Conservation (phyloP, 2,113 vertebrate species). For the Leucosticte australis region DNA sequence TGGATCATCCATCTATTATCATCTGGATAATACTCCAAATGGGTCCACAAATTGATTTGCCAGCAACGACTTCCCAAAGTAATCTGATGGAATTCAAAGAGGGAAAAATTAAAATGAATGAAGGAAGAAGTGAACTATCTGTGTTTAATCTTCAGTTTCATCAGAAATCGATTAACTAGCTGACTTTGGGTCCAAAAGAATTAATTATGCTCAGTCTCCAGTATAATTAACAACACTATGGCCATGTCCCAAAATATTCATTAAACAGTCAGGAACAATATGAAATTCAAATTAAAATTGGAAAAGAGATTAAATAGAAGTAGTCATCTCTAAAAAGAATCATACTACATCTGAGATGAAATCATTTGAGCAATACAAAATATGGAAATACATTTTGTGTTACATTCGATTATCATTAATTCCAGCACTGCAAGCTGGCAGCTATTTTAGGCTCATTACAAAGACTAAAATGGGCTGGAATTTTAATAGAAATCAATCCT, state of each 20-base stretch:
- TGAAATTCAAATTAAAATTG: conserved; percentile 83
- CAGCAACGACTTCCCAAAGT: conserved; percentile 69
- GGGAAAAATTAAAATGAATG: conserved; percentile 76
- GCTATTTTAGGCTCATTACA: conserved; percentile 80
- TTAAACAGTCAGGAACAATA: conserved; percentile 83
- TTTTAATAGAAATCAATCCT: conserved; percentile 80
- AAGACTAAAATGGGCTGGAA: conserved; percentile 75
- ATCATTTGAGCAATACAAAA: conserved; percentile 83
- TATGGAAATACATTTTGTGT: conserved; percentile 84
- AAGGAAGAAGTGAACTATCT: conserved; percentile 79
- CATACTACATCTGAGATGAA: conserved; percentile 78
- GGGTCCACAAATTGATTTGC: conserved; percentile 69
- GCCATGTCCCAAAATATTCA: conserved; percentile 85
- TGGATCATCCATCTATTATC: conserved; percentile 61
- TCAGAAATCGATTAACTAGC: conserved; percentile 88
- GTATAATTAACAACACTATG: conserved; percentile 85
- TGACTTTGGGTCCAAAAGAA: conserved; percentile 84
- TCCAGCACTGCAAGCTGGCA: conserved; percentile 78
- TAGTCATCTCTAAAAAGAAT: conserved; percentile 78
- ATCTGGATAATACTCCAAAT: conserved; percentile 63
- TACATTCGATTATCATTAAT: conserved; percentile 85
- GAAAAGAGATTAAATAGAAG: conserved; percentile 80
- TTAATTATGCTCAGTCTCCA: conserved; percentile 82
- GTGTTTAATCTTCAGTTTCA: conserved; percentile 87
- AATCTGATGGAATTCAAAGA: conserved; percentile 70